Percentiles rank a stretch among this genome's conserved stretches.
These are phyloP conservation scores for Prochilodus magdalenae DNA, from an alignment of 2,113 vertebrate genomes.

Conservation along the genomic window DNA sequence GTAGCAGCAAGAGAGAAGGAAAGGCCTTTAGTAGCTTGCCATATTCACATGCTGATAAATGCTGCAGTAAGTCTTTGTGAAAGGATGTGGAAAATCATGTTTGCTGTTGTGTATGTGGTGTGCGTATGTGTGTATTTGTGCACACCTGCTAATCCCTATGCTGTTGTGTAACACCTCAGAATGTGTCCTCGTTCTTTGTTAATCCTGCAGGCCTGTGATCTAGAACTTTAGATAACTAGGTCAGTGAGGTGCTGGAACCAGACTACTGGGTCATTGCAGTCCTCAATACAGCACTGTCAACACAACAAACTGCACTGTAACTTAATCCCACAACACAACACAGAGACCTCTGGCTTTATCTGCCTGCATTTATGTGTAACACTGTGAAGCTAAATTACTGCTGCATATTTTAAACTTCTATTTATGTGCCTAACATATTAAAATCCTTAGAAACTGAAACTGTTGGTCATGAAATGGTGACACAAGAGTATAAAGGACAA, in stretches of 20 bases:
- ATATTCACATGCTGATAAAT: not conserved
- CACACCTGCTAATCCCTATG: slow-evolving; percentile 29
- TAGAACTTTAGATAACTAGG: slow-evolving; percentile 30
- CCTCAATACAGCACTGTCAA: not conserved
- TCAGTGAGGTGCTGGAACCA: slow-evolving; percentile 10
- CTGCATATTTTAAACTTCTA: too few species aligned
- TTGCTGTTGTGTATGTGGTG: not conserved
- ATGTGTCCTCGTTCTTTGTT: slow-evolving; percentile 18
- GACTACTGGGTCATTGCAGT: slow-evolving; percentile 4
- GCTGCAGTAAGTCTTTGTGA: not conserved
- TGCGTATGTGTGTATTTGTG: slow-evolving; percentile 11
- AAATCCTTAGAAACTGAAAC: too few species aligned
- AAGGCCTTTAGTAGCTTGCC: not conserved
- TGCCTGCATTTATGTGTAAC: too few species aligned
- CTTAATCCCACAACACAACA: too few species aligned
- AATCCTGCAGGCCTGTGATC: slow-evolving; percentile 29
- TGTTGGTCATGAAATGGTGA: too few species aligned
- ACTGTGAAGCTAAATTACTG: too few species aligned
- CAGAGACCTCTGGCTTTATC: too few species aligned
- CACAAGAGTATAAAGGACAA: too few species aligned
- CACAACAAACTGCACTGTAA: not conserved
- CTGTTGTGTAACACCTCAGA: slow-evolving; percentile 25
- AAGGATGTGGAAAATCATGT: not conserved
- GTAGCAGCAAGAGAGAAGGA: slow-evolving; percentile 5
- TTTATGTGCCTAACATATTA: too few species aligned